Base-by-base conservation (phyloP, 2,888 invertebrate species). In the Endotricha flammealis region DNA sequence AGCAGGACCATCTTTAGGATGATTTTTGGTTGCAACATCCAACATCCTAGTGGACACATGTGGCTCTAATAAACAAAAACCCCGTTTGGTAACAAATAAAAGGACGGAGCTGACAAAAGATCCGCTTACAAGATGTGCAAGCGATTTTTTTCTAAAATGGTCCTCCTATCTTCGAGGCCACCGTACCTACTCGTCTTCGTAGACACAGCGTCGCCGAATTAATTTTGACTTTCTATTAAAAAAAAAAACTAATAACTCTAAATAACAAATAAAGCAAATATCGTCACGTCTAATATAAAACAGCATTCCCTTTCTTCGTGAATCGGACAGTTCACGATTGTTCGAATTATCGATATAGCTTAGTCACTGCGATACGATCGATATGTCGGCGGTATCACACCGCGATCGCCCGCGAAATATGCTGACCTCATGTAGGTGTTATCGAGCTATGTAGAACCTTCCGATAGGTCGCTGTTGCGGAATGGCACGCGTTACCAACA, bases 371-470 rank as follows among this genome's bases (percentile, higher is more conserved):
- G 85, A 82, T 83, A 72, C 49, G 75, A 82, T 86, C 85, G 79
- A 82, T 81, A 71, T 51, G 70, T 67, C 64, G 72, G 57, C 66
- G 69, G 81, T 83, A 83, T 85, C 85, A 80, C 65, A 76, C 72
- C 72, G 81, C 79, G 82, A 85, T 83, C 85, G 80, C 71, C 36
- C 74, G 64, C 60, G 38, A 64, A 78, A 77, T 71, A 61, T 78
- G 85, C 83, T 82, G 79, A 81, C 73, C 63, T 86, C 85, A 85
- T 54, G 65, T 71, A 72, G 75, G 80, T 81, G 79, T 80, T 65
- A 64, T 68, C 62, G 60, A 60, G 50, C 59, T 58, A 54, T 67
- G 60, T 63, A 54, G 59, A 70, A 67, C 68, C 65, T 59, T 59
- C 60, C 63, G 58, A 50, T 57, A 55, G 50, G 63, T 60, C 57